These are phyloP conservation scores for Neopelma chrysocephalum DNA, from an alignment of 2,797 vertebrate genomes.

Conservation along the genomic window DNA sequence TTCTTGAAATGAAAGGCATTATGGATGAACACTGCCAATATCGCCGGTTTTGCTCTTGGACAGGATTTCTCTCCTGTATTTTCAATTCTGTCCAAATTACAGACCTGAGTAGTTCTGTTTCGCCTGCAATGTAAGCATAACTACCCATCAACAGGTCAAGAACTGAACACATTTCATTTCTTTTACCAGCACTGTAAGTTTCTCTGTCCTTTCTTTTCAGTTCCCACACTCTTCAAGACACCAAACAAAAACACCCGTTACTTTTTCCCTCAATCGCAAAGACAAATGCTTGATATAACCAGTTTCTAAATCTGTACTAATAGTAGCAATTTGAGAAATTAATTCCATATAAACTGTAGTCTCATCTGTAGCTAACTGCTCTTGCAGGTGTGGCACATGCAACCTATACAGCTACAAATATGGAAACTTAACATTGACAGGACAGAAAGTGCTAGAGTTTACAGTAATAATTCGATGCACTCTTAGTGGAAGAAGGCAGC, in stretches of 20 bases:
- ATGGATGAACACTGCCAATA: not conserved
- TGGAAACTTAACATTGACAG: not conserved
- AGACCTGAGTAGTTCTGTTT: not conserved
- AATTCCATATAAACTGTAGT: not conserved
- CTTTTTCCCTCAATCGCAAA: not conserved
- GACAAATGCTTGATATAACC: not conserved
- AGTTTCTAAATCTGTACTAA: not conserved
- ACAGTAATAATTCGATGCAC: not conserved
- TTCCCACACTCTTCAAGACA: not conserved
- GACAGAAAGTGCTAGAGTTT: not conserved
- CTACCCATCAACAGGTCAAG: not conserved
- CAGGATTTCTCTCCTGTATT: not conserved
- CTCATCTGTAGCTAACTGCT: not conserved
- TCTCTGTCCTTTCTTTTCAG: not conserved
- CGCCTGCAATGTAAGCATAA: rapidly evolving
- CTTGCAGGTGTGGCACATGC: not conserved
- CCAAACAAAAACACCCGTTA: not conserved
- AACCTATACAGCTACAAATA: not conserved
- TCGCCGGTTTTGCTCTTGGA: not conserved
- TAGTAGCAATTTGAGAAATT: not conserved
- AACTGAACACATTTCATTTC: not conserved
- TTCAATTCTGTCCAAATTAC: not conserved
- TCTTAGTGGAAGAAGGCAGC: not conserved
- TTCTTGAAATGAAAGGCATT: not conserved
- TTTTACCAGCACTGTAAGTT: not conserved